Conservation (phyloP, 2,113 vertebrate genomes). For the Alethe castanea region DNA sequence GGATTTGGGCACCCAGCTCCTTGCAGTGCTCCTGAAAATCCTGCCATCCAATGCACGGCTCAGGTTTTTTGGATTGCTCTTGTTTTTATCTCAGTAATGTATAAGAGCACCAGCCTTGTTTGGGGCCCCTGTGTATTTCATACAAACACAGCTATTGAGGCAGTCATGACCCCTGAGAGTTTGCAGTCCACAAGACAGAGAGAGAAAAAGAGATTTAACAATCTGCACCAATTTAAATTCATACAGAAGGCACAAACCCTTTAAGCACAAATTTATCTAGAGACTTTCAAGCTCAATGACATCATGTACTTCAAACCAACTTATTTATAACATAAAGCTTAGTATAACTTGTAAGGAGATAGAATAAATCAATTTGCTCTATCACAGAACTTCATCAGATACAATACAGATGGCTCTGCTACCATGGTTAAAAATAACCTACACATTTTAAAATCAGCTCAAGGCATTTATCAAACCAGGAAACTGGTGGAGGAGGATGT, state of each 20-base stretch:
- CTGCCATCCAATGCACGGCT: not conserved
- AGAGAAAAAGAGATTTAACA: not conserved
- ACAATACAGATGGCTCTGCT: slow-evolving; percentile 66
- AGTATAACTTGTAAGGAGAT: slow-evolving; percentile 47
- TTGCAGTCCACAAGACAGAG: not conserved
- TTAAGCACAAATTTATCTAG: slow-evolving; percentile 54
- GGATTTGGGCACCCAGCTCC: not conserved
- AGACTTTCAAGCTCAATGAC: slow-evolving; percentile 57
- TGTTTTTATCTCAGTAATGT: not conserved
- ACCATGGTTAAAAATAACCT: slow-evolving; percentile 57
- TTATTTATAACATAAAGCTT: slow-evolving; percentile 65
- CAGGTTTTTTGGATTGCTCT: not conserved
- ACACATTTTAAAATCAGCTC: slow-evolving; percentile 33
- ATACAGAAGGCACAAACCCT: slow-evolving; percentile 17
- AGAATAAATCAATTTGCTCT: slow-evolving; percentile 68
- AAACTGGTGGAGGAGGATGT: slow-evolving; percentile 10
- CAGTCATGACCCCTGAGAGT: not conserved
- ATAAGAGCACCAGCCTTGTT: not conserved
- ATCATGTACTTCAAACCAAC: slow-evolving; percentile 51
- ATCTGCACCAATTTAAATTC: slow-evolving; percentile 35
- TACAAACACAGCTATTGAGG: not conserved
- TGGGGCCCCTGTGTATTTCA: not conserved
- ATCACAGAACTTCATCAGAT: slow-evolving; percentile 61
- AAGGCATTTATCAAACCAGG: slow-evolving; percentile 54
- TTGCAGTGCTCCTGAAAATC: not conserved